A percentile compares a stretch with the other conserved stretches of the same genome.
Conservation (phyloP, 2,888 invertebrate genomes). For the Machimus rusticus region DNA sequence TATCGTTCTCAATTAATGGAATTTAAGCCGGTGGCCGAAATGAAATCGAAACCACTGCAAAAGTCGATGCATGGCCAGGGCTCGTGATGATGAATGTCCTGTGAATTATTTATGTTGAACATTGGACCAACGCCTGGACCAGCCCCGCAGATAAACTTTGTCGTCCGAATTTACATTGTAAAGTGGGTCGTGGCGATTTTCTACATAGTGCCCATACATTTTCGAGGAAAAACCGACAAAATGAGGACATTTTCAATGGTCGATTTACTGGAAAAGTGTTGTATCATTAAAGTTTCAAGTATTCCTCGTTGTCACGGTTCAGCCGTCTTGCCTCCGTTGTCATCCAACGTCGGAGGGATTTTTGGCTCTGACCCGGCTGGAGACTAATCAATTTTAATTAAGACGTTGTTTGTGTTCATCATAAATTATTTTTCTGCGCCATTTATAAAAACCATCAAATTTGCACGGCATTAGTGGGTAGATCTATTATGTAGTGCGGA, state of each 20-base stretch:
- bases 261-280: constrained; percentile 5
- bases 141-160: background rate
- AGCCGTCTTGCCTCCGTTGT: background rate
- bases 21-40: background rate
- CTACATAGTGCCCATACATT: background rate
- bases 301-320: background rate
- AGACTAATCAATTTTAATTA: background rate
- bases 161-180: background rate
- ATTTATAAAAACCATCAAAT: background rate
- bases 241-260: background rate
- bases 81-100: background rate
- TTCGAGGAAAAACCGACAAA: background rate
- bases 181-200: background rate
- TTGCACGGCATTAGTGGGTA: background rate
- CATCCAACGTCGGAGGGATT: background rate
- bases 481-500: background rate
- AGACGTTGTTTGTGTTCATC: background rate
- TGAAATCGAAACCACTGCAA: background rate
- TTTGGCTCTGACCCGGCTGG: background rate
- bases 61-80: background rate
- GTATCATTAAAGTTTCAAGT: constrained; percentile 11
- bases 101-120: constrained; percentile 7
- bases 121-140: background rate
- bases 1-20: background rate
- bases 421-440: background rate